Evolutionary conservation across 2,888 invertebrate species (phyloP), one percentile per base, ranked within the genome.

Genomic region (Tetragonisca angustula): DNA sequence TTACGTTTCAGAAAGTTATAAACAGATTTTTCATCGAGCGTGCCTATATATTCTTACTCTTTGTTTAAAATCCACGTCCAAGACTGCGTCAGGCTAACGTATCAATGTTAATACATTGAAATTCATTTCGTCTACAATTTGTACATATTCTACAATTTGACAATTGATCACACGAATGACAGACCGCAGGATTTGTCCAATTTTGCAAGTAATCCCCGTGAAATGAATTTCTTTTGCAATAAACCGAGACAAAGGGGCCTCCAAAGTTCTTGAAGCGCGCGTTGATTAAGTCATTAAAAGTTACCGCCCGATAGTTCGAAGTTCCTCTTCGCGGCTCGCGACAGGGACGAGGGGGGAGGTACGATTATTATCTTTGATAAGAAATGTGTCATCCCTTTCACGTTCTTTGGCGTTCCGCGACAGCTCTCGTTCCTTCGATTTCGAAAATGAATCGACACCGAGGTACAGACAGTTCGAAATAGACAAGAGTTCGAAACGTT

Each of bases 281-380:
- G 43, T 67, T 67, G 67, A 67, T 67, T 67, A 67, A 67, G 67
- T 24, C n/a, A 61, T 67, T 49, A n/a, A 32, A 67, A 67, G 24
- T 67, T 67, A 24, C 49, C 24, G 67, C 19, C 43, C 67, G 49
- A 67, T 67, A 67, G 49, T 17, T 49, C 24, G 11, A 49, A 67
- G 49, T 67, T 49, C 24, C 49, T 24, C n/a, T 67, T 67, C 67
- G 13, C 24, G 24, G 49, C 43, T 67, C 24, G 17, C 43, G 43
- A 43, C 43, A 11, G 43, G 43, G 43, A n/a, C n/a, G 49, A 4
- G 50, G 24, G 49, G 49, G 24, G 24, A 49, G 49, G n/a, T 24
- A 24, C 24, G 49, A 43, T 67, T 67, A 49, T 67, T 67, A 49
- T 49, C 49, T 24, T 24, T 24, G 49, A 67, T 67, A 49, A 49